These are phyloP conservation scores for Xestia xanthographa DNA, from an alignment of 2,888 invertebrate species.

Conservation along the genomic window DNA sequence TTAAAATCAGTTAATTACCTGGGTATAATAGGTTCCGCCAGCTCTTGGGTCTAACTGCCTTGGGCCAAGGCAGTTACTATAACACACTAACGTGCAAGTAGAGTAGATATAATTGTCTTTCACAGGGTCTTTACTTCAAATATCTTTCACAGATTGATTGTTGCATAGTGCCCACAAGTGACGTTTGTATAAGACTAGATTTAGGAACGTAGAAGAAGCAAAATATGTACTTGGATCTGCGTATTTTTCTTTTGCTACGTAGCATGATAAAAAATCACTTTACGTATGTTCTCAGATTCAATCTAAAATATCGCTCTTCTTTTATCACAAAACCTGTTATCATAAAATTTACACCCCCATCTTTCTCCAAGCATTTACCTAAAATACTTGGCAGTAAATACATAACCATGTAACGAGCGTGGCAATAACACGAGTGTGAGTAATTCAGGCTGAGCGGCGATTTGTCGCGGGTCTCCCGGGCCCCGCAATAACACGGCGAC, in stretches of 20 bases:
- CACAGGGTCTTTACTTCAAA: background rate
- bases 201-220: background rate
- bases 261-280: background rate
- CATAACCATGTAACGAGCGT: constrained; percentile 45
- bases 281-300: background rate
- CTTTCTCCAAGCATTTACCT: constrained; percentile 36
- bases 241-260: background rate
- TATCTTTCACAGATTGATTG: too few relatives aligned
- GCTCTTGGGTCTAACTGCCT: background rate
- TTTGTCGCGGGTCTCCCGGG: constrained; percentile 59
- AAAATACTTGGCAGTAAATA: constrained; percentile 48
- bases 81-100: background rate
- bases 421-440: constrained; percentile 55
- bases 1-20: background rate
- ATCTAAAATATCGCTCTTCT: background rate
- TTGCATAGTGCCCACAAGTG: too few relatives aligned
- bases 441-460: constrained; percentile 61
- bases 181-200: background rate
- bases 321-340: background rate
- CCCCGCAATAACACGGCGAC: constrained; percentile 57
- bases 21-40: background rate
- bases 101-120: background rate
- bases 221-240: background rate
- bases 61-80: background rate
- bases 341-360: constrained; percentile 1